These are phyloP conservation scores for Halocaridina rubra DNA, from an alignment of 2,888 invertebrate species.

Conservation along the genomic window DNA sequence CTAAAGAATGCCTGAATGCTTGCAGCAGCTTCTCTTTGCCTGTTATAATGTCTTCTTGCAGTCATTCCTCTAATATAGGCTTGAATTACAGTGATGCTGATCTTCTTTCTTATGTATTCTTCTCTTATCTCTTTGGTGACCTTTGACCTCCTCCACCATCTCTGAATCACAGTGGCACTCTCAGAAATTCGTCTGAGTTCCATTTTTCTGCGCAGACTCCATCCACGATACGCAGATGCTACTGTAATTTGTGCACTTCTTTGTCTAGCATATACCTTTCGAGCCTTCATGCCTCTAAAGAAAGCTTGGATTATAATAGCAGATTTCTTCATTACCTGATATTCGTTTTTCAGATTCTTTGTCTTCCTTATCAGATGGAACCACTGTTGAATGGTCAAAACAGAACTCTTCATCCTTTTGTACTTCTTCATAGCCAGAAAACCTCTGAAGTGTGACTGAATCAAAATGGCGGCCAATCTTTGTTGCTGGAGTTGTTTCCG, in stretches of 20 bases:
- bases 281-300: background rate
- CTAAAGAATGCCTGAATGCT: conserved; percentile 35
- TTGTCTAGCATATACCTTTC: background rate
- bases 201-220: background rate
- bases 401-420: background rate
- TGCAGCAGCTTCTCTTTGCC: conserved; percentile 12
- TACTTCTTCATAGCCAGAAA: background rate
- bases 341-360: background rate
- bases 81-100: conserved; percentile 2
- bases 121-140: background rate
- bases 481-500: background rate
- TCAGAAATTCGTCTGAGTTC: background rate
- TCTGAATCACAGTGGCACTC: background rate
- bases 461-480: background rate
- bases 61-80: background rate
- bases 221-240: conserved; percentile 21
- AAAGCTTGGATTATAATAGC: conserved; percentile 12
- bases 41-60: background rate
- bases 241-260: conserved; percentile 12
- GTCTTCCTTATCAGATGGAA: background rate
- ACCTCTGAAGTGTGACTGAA: conserved; percentile 7
- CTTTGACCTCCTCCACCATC: conserved; percentile 3
- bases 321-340: background rate
- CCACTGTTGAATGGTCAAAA: background rate
- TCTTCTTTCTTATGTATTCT: background rate